Conservation (phyloP, 2,797 vertebrate genomes). For the Allobates femoralis region DNA sequence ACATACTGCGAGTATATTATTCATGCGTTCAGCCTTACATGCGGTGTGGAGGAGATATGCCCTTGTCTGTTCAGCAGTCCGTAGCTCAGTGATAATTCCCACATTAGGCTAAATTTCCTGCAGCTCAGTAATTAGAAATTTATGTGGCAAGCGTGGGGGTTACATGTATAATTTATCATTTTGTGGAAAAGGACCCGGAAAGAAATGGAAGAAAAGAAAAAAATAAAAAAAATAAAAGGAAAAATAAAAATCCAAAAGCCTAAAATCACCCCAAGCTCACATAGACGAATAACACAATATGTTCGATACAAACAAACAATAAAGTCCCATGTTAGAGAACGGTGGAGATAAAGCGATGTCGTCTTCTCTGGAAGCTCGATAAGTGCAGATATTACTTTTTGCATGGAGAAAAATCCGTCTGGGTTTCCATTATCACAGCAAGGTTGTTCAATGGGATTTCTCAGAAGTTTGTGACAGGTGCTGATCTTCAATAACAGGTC, state of each 20-base stretch:
- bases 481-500: conserved; percentile 9
- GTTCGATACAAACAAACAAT: conserved; percentile 22
- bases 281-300: conserved; percentile 12
- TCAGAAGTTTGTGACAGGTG: conserved; percentile 8
- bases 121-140: conserved; percentile 57
- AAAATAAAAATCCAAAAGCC: conserved; percentile 34
- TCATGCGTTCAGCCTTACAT: conserved; percentile 52
- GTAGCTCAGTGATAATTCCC: conserved; percentile 46
- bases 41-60: conserved; percentile 13
- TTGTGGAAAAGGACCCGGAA: conserved; percentile 44
- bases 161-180: conserved; percentile 60
- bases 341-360: conserved; percentile 31
- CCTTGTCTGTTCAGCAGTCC: conserved; percentile 43
- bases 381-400: conserved; percentile 47
- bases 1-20: conserved; percentile 28
- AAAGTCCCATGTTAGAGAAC: conserved; percentile 49
- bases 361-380: conserved; percentile 45
- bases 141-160: conserved; percentile 32
- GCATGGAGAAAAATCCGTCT: conserved; percentile 29
- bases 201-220: conserved; percentile 34
- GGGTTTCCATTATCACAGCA: conserved; percentile 9
- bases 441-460: conserved; percentile 6
- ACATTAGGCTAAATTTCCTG: conserved; percentile 48
- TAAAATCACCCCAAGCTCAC: conserved; percentile 48
- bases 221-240: conserved; percentile 44